Evolutionary conservation across 2,888 invertebrate species (phyloP), one percentile per base, ranked within the genome.

Genomic region (Caenorhabditis angaria): DNA sequence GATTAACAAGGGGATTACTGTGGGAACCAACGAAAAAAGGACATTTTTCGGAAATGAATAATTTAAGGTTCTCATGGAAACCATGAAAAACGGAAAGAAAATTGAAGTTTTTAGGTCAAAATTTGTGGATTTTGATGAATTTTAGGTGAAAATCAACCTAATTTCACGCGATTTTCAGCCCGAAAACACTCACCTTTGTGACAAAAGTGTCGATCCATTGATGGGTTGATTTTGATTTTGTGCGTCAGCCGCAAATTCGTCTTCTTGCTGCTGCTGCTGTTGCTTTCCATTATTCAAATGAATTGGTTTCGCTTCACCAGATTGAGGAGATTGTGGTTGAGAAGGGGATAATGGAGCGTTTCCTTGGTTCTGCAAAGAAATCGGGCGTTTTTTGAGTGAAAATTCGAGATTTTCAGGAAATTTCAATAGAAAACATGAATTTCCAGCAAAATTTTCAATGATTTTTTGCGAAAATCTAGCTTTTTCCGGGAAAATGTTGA

Each of bases 251-350:
- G 3, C 41, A 24, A n/a, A n/a, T n/a, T n/a, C n/a, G n/a, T n/a
- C n/a, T n/a, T n/a, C n/a, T n/a, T n/a, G n/a, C n/a, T n/a, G n/a
- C n/a, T n/a, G n/a, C 10, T 14, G 41, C 10, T 14, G 41, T 41
- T 14, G 14, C 41, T 41, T 14, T 41, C 14, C 14, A 41, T 41
- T 12, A 12, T 27, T n/a, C n/a, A n/a, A n/a, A n/a, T n/a, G n/a
- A n/a, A 25, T 62, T 65, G 32, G 61, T 50, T 61, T 70, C 58
- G 35, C 64, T 70, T 67, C 71, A 67, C 67, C 71, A 66, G 67
- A 63, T 71, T 66, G 71, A 66, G 65, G 66, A 70, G 65, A 32
- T 62, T 61, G 56, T 48, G 69, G 64, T 51, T 61, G 24, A 29
- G 50, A 20, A 10, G 50, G 12, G 22, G 18, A 5, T 10, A 24